Conservation (phyloP, 2,888 invertebrate genomes). For the Trichogramma dendrolimi region DNA sequence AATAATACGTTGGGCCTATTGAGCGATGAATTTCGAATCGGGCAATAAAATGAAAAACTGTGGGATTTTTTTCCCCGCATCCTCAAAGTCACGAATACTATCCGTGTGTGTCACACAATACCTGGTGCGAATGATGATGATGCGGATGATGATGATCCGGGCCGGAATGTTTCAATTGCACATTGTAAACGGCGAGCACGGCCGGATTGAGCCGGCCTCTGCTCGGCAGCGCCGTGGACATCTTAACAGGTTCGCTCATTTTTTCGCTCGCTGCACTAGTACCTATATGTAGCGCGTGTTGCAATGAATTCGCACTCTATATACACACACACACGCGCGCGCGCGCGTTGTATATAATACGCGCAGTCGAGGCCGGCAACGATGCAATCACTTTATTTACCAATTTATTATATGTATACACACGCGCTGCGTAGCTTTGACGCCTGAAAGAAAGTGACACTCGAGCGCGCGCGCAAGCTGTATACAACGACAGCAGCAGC, state of each 20-base stretch:
- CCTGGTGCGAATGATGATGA: too few relatives aligned
- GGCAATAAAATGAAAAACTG: too few relatives aligned
- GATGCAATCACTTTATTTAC: background rate
- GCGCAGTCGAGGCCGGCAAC: too few relatives aligned
- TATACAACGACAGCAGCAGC: background rate
- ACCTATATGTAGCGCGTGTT: background rate
- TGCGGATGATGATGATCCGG: too few relatives aligned
- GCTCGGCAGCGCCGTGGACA: conserved; percentile 36
- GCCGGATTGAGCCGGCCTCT: conserved; percentile 42
- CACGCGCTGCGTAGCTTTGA: background rate
- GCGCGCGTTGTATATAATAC: too few relatives aligned
- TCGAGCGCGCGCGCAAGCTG: background rate
- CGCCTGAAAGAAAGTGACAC: background rate
- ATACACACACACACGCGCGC: too few relatives aligned
- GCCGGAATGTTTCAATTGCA: conserved; percentile 32
- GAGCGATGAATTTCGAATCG: too few relatives aligned
- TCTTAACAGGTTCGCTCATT: conserved; percentile 30
- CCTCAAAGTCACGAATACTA: too few relatives aligned
- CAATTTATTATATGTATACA: background rate
- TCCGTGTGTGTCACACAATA: too few relatives aligned
- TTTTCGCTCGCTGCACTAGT: background rate
- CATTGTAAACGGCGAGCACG: conserved; percentile 40
- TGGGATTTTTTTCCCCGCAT: too few relatives aligned
- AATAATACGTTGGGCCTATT: too few relatives aligned
- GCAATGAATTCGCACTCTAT: too few relatives aligned